These are phyloP conservation scores for Bombus polaris DNA, from an alignment of 1,140 invertebrate genomes.

Conservation along the genomic window DNA sequence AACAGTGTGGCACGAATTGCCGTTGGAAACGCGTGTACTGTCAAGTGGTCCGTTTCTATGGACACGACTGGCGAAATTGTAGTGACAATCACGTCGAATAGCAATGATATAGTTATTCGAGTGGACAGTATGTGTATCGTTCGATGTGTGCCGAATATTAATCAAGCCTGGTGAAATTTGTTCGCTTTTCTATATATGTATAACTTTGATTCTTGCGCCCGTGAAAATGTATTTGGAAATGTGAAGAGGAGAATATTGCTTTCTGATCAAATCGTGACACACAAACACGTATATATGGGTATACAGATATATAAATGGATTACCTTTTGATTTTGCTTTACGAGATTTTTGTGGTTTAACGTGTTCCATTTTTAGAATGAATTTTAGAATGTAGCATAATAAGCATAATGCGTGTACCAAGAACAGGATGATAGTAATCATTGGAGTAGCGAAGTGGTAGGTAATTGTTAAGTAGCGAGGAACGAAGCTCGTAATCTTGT, in stretches of 20 bases:
- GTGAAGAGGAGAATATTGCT: background rate
- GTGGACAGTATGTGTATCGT: background rate
- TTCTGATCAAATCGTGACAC: background rate
- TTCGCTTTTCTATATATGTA: no score
- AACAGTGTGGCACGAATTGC: conserved; percentile 17
- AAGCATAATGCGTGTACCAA: background rate
- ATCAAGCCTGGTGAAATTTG: background rate
- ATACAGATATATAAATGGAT: no score
- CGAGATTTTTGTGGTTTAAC: background rate
- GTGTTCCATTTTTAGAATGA: no score
- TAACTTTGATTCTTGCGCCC: background rate
- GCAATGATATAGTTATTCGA: background rate
- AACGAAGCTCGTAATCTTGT: background rate
- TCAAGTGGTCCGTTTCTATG: background rate
- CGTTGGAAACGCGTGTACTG: background rate
- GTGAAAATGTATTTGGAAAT: background rate
- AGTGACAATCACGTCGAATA: background rate
- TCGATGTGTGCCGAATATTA: background rate
- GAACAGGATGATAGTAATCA: background rate
- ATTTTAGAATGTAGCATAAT: background rate
- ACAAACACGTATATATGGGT: no score
- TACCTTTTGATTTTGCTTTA: background rate
- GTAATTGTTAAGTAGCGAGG: background rate
- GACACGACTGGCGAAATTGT: background rate
- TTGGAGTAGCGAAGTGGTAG: background rate